Percentiles rank a stretch among this genome's conserved stretches.
These are phyloP conservation scores for Chelmon rostratus DNA, from an alignment of 2,797 vertebrate genomes.

Conservation along the genomic window DNA sequence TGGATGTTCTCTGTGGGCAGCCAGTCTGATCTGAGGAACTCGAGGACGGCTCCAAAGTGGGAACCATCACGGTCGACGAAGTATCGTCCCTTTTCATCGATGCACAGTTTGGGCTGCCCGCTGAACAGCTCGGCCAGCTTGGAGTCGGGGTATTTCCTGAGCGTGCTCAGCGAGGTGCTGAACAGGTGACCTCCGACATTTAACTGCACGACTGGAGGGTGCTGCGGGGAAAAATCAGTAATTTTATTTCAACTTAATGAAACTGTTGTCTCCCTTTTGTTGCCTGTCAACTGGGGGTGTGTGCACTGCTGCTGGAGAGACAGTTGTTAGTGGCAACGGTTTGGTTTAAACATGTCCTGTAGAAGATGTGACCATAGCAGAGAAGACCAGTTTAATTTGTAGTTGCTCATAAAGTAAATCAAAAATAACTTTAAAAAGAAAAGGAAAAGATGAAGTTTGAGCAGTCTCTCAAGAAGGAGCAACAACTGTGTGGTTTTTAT, in stretches of 20 bases:
- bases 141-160: slow-evolving; percentile 89
- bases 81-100: slow-evolving; percentile 86
- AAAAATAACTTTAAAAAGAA: background rate
- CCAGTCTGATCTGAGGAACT: slow-evolving; percentile 89
- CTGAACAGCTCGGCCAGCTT: slow-evolving; percentile 89
- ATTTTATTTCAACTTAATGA: background rate
- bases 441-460: background rate
- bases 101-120: slow-evolving; percentile 66
- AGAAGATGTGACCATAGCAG: too few species aligned
- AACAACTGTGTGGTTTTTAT: background rate
- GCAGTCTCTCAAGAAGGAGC: background rate
- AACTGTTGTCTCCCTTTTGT: background rate
- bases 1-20: slow-evolving; percentile 86
- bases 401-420: too few species aligned
- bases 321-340: too few species aligned
- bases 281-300: too few species aligned
- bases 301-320: background rate
- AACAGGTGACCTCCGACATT: slow-evolving; percentile 93
- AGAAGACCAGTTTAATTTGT: too few species aligned
- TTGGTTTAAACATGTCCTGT: too few species aligned
- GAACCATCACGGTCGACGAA: slow-evolving; percentile 93
- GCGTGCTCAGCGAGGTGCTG: slow-evolving; percentile 87
- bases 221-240: slow-evolving; percentile 29
- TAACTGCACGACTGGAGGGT: slow-evolving; percentile 85
- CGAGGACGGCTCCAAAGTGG: slow-evolving; percentile 89